phyloP scores from a whole-genome alignment of 1,140 invertebrate species.

The Drosophila kikkawai region DNA sequence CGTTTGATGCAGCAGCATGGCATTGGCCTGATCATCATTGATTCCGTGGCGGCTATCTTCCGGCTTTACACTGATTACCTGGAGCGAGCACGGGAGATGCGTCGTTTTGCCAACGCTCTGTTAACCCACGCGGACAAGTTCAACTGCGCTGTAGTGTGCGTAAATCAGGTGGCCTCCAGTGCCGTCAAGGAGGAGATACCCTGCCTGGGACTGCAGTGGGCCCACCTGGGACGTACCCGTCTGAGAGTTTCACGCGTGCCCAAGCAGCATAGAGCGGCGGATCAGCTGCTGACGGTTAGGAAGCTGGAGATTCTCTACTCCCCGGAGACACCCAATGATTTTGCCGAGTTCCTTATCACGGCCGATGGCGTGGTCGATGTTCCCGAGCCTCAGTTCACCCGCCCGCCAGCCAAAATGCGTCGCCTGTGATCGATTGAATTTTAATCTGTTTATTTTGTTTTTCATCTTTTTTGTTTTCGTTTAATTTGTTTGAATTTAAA shows the following conservation, averaged over 20 bases:
- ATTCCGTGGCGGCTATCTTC: slow-evolving; percentile 91
- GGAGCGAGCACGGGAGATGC: slow-evolving; percentile 87
- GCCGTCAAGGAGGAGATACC: slow-evolving; percentile 81
- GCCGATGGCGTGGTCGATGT: slow-evolving; percentile 67
- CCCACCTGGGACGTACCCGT: slow-evolving; percentile 89
- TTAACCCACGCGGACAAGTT: slow-evolving; percentile 87
- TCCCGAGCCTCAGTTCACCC: slow-evolving; percentile 24
- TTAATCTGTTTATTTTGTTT: slow-evolving; percentile 62
- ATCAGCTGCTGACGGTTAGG: slow-evolving; percentile 64
- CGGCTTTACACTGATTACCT: slow-evolving; percentile 87
- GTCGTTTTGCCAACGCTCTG: slow-evolving; percentile 87
- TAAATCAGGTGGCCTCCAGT: slow-evolving; percentile 89
- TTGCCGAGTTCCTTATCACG: slow-evolving; percentile 80
- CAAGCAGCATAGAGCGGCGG: slow-evolving; percentile 62
- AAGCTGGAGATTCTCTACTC: slow-evolving; percentile 84
- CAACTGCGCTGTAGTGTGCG: slow-evolving; percentile 88
- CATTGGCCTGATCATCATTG: slow-evolving; percentile 90
- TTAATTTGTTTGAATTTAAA: slow-evolving; percentile 66
- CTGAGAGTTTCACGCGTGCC: slow-evolving; percentile 86
- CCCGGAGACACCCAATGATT: slow-evolving; percentile 81
- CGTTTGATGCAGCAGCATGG: slow-evolving; percentile 85
- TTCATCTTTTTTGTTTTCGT: slow-evolving; percentile 9
- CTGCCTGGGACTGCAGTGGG: slow-evolving; percentile 89
- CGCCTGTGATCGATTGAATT: slow-evolving; percentile 45
- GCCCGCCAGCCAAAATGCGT: slow-evolving; percentile 26